Evolutionary conservation across 37 sponge, comb jelly and placozoan genomes (phyloP).

Genomic region (Ephydatia muelleri): DNA sequence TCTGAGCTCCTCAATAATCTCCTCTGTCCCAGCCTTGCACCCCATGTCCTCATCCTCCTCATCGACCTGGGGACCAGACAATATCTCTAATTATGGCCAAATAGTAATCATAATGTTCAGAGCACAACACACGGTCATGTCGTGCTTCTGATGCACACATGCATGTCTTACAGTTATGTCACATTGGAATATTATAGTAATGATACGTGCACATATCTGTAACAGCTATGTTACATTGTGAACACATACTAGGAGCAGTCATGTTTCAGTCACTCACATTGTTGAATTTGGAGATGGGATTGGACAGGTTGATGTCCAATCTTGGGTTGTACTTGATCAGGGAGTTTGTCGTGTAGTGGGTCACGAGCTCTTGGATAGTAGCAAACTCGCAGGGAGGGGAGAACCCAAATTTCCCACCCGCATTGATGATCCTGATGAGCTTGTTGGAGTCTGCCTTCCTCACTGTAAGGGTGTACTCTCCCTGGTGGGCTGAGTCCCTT

Average conservation of each 20-base stretch:
- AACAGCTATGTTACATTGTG: too few relatives aligned
- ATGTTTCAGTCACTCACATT: conserved; percentile 8
- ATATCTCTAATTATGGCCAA: too few relatives aligned
- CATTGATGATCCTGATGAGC: conserved; percentile 78
- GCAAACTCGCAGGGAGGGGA: conserved; percentile 75
- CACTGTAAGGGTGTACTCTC: conserved; percentile 94
- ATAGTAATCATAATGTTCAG: too few relatives aligned
- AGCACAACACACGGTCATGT: too few relatives aligned
- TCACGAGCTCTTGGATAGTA: conserved; percentile 69
- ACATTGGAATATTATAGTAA: not conserved
- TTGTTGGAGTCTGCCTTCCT: conserved; percentile 86
- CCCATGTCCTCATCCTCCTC: conserved; percentile 42
- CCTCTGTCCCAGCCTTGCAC: conserved; percentile 16
- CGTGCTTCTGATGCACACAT: too few relatives aligned
- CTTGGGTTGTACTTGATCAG: conserved; percentile 84
- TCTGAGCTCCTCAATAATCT: conserved; percentile 42
- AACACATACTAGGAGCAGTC: too few relatives aligned
- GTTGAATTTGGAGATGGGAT: conserved; percentile 75
- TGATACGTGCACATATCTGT: not conserved
- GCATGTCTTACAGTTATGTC: too few relatives aligned
- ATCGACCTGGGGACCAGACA: conserved; percentile 30
- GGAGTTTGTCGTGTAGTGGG: conserved; percentile 53
- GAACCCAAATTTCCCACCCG: conserved; percentile 79
- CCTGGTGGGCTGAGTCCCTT: conserved; percentile 71
- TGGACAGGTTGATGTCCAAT: conserved; percentile 71